Base-by-base conservation (phyloP, 2,888 invertebrate genomes). In the Tinea pellionella region DNA sequence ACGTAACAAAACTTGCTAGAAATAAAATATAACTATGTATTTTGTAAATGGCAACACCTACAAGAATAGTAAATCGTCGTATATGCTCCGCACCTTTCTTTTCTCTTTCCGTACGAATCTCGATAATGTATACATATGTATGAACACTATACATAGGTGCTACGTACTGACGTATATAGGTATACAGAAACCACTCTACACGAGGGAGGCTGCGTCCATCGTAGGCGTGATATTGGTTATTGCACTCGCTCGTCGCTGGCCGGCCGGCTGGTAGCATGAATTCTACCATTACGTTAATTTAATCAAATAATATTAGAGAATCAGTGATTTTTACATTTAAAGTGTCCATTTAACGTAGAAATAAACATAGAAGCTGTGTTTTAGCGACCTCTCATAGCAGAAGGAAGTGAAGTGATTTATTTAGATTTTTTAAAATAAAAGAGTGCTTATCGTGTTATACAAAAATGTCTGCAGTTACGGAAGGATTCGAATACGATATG, bases 401-500 rank as follows among this genome's bases (percentile, higher is more conserved):
- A 24, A 24, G 1, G 9, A 51, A 30, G 30, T 57, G 57, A 57
- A 57, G 32, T 30, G 15, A 29, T 57, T 57, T 32, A 57, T 30
- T 29, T 55, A 47, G 43, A 15, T 47, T 47, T 47, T 55, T 24
- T 55, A 19, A 13, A 24, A 55, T 55, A 55, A 55, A 29, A 29
- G 2, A 24, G 55, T 55, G 55, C 3, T 55, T 55, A 55, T 19
- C 55, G 18, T 55, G 57, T 12, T 41, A 60, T n/a, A 3, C 2
- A 74, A 72, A 70, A 69, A 89, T 89, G 88, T 84, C 88, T 63
- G 74, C 80, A 61, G 67, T 67, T 29, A 57, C 57, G 65, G 90
- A 90, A 79, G 90, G 90, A 71, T 84, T 90, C 79, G 90, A 90
- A 84, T 90, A 90, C 78, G 90, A 91, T 71, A 89, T 86, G 76